Percentiles rank a stretch among this genome's conserved stretches.
phyloP scores from a whole-genome alignment of 2,113 vertebrate genomes.

The Ceuthmochares aereus region DNA sequence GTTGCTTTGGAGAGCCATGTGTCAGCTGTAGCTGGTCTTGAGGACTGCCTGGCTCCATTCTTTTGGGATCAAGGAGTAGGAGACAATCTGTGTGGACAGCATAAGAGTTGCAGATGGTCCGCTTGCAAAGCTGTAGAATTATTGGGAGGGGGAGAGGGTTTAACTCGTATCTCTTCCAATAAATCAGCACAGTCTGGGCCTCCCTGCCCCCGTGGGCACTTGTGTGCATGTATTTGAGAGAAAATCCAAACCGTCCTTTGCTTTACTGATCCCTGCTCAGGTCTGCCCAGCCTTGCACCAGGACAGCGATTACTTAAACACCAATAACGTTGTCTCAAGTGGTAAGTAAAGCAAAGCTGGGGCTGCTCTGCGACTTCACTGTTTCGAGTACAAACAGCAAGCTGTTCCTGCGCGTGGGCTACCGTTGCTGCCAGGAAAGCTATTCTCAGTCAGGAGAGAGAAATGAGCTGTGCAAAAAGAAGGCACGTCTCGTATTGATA shows the following conservation, averaged over 20 bases:
- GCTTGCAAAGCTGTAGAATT: not conserved
- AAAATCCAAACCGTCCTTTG: not conserved
- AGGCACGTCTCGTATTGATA: not conserved
- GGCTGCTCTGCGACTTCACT: not conserved
- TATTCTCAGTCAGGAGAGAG: conserved; percentile 47
- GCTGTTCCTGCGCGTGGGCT: conserved; percentile 63
- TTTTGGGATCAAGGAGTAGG: not conserved
- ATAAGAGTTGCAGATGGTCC: not conserved
- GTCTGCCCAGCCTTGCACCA: not conserved
- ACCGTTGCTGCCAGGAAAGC: conserved; percentile 33
- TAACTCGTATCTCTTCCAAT: not conserved
- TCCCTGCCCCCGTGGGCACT: not conserved
- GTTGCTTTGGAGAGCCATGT: not conserved
- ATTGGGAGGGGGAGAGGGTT: not conserved
- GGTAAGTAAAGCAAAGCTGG: not conserved
- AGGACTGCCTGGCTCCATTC: not conserved
- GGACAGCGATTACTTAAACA: not conserved
- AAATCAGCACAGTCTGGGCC: not conserved
- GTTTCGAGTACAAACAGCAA: conserved; percentile 21
- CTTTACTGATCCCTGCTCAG: not conserved
- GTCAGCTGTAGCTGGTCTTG: not conserved
- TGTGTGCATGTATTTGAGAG: not conserved
- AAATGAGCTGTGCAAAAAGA: conserved; percentile 43
- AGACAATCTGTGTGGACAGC: not conserved
- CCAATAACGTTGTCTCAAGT: not conserved